Evolutionary conservation across 2,797 vertebrate genomes (phyloP).

Genomic region (Siniperca scherzeri): DNA sequence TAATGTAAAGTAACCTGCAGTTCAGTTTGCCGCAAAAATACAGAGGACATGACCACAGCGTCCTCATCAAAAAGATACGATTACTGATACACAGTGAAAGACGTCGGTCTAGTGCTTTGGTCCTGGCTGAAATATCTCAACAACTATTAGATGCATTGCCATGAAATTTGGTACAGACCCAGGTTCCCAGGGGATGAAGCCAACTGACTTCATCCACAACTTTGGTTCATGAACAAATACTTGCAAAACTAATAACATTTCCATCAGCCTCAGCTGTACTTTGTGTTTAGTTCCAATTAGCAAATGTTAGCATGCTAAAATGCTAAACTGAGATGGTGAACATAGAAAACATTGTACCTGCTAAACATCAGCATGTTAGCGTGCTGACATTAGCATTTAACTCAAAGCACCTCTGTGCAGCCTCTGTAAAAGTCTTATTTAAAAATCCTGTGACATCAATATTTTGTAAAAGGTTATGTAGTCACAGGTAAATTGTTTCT

Average conservation of each 20-base stretch:
- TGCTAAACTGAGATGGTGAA: background rate
- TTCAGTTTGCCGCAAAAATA: background rate
- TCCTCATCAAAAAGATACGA: background rate
- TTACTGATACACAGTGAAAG: background rate
- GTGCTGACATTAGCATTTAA: background rate
- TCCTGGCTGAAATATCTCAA: background rate
- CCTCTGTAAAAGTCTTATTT: background rate
- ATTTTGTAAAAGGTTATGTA: conserved; percentile 15
- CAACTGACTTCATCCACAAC: background rate
- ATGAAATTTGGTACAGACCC: background rate
- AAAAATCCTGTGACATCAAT: background rate
- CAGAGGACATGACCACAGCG: background rate
- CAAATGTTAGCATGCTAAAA: background rate
- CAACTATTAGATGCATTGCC: background rate
- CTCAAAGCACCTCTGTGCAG: background rate
- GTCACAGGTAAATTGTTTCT: background rate
- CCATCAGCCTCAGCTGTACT: conserved; percentile 1
- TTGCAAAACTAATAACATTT: conserved; percentile 6
- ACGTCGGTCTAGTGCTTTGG: background rate
- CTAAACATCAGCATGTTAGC: background rate
- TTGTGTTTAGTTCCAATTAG: background rate
- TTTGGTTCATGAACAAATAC: background rate
- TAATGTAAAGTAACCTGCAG: background rate
- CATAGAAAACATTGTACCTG: no score
- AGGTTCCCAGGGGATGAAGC: background rate